Evolutionary conservation across 1,140 invertebrate species (phyloP).

Genomic region (Drosophila novamexicana): DNA sequence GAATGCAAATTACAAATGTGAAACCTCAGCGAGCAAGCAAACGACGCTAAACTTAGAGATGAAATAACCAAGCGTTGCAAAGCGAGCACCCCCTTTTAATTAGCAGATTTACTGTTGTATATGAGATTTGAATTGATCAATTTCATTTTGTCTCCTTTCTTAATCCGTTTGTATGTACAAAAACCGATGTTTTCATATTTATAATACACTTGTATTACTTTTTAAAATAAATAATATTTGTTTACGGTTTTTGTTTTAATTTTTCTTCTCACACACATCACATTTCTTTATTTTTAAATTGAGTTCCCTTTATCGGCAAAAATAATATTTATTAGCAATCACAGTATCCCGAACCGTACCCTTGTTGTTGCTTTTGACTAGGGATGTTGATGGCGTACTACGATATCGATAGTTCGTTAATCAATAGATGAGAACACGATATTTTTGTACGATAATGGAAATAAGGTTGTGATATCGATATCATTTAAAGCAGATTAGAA

Average conservation of each 20-base stretch:
- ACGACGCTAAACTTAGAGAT: conserved; percentile 36
- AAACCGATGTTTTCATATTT: conserved; percentile 26
- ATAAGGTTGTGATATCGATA: not conserved
- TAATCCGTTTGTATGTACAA: conserved; percentile 20
- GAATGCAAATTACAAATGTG: not conserved
- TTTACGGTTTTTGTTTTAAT: conserved; percentile 1
- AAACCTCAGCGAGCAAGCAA: not conserved
- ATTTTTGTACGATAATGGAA: not conserved
- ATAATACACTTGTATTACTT: conserved; percentile 21
- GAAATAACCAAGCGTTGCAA: conserved; percentile 36
- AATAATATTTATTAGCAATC: conserved; percentile 31
- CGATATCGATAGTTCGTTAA: conserved; percentile 4
- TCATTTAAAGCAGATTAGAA: not conserved
- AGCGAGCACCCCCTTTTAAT: conserved; percentile 21
- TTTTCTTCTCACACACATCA: not conserved
- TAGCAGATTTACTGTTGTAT: conserved; percentile 29
- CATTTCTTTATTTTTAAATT: conserved; percentile 25
- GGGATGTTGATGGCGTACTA: conserved; percentile 9
- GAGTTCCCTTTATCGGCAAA: conserved; percentile 4
- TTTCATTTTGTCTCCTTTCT: conserved; percentile 29
- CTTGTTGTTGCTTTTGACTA: conserved; percentile 46
- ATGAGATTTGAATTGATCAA: conserved; percentile 71
- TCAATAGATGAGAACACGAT: not conserved
- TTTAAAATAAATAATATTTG: conserved; percentile 6
- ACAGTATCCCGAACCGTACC: conserved; percentile 32